Evolutionary conservation across 2,888 invertebrate species (phyloP).

Genomic region (Acronicta leporina): DNA sequence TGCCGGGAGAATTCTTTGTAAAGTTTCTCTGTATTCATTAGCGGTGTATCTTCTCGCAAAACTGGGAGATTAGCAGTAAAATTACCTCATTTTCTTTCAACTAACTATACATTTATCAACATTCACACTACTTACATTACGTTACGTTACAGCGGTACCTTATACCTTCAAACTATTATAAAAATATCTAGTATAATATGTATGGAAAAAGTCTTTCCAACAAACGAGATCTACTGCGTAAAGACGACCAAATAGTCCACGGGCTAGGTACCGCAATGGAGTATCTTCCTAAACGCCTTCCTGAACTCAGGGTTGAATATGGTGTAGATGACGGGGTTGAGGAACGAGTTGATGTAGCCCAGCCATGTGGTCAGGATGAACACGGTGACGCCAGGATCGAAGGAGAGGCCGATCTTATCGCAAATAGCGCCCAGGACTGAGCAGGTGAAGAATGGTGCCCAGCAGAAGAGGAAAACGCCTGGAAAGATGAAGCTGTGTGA

Average conservation of each 20-base stretch:
- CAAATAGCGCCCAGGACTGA: slow-evolving; percentile 99
- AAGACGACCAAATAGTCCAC: slow-evolving; percentile 83
- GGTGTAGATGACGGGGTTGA: slow-evolving; percentile 98
- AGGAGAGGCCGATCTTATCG: slow-evolving; percentile 93
- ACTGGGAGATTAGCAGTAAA: too few relatives aligned
- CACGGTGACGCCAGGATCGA: slow-evolving; percentile 95
- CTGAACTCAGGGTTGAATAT: slow-evolving; percentile 99
- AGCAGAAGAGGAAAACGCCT: slow-evolving; percentile 99
- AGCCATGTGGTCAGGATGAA: slow-evolving; percentile 99
- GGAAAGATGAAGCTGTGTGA: slow-evolving; percentile 50
- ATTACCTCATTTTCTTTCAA: too few relatives aligned
- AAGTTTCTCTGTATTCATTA: too few relatives aligned
- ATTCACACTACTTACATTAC: too few relatives aligned
- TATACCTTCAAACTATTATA: not conserved
- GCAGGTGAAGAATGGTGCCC: slow-evolving; percentile 99
- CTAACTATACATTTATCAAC: too few relatives aligned
- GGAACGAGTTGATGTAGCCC: slow-evolving; percentile 98
- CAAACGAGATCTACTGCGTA: slow-evolving; percentile 72
- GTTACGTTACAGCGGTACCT: too few relatives aligned
- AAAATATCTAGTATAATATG: slow-evolving; percentile 18
- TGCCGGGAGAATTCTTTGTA: too few relatives aligned
- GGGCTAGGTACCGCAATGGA: slow-evolving; percentile 91
- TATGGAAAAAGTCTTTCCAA: slow-evolving; percentile 27
- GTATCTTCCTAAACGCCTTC: slow-evolving; percentile 98
- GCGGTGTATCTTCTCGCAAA: too few relatives aligned